These are phyloP conservation scores for Catharus fuscescens DNA, from an alignment of 2,113 vertebrate species.

Conservation along the genomic window DNA sequence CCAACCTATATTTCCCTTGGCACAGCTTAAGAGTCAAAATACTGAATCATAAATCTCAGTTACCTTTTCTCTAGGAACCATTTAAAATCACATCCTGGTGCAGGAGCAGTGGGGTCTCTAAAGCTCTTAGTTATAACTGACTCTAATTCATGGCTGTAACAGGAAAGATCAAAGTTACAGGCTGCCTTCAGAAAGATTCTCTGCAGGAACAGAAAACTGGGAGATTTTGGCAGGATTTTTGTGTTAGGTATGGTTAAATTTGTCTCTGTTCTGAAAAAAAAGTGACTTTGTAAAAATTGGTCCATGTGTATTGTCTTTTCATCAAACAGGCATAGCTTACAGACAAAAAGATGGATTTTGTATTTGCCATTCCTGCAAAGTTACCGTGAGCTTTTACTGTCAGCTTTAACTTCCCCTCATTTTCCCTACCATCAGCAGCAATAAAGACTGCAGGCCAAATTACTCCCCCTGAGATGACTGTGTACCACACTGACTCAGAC, in stretches of 20 bases:
- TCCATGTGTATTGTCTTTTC: not conserved
- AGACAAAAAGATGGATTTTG: not conserved
- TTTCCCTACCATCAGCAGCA: not conserved
- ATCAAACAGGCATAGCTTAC: not conserved
- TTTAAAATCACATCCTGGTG: not conserved
- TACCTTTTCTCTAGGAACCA: not conserved
- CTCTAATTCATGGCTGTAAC: not conserved
- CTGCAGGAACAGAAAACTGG: not conserved
- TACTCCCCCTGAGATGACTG: not conserved
- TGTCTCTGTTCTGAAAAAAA: not conserved
- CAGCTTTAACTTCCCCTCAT: not conserved
- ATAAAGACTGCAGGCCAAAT: conserved; percentile 28
- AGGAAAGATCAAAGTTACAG: not conserved
- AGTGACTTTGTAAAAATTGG: not conserved
- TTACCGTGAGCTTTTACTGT: not conserved
- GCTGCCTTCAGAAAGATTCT: not conserved
- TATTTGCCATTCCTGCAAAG: not conserved
- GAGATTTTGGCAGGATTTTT: not conserved
- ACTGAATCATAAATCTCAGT: not conserved
- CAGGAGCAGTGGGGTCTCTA: not conserved
- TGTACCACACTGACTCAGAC: not conserved
- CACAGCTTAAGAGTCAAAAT: not conserved
- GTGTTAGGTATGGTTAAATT: not conserved
- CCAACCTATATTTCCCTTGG: too few species aligned
- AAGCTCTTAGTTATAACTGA: not conserved